Percentiles rank a stretch among this genome's conserved stretches.
phyloP scores from a whole-genome alignment of 2,888 invertebrate species.

The Lasioglossum leucozonium region DNA sequence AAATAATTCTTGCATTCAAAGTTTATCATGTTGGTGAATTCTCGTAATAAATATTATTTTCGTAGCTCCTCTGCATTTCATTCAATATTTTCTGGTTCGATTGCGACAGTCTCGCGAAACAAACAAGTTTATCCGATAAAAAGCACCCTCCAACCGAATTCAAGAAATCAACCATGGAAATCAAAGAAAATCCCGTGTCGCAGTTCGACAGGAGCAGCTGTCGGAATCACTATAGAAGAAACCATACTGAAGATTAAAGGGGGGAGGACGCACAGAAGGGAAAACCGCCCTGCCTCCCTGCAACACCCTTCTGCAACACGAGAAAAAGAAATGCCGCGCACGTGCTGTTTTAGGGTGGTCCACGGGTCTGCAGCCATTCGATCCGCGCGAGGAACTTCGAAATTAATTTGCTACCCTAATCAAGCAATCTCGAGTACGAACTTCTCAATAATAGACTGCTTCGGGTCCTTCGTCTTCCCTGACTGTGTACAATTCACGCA shows the following conservation, averaged over 20 bases:
- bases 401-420: slow-evolving; percentile 33
- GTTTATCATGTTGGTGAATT: not conserved
- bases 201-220: slow-evolving; percentile 58
- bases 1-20: not conserved
- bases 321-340: slow-evolving; percentile 47
- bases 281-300: slow-evolving; percentile 21
- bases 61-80: not conserved
- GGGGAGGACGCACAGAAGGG: slow-evolving; percentile 46
- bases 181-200: slow-evolving; percentile 29
- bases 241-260: slow-evolving; percentile 50
- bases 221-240: slow-evolving; percentile 53
- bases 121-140: not conserved
- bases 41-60: not conserved
- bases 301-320: slow-evolving; percentile 28
- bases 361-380: slow-evolving; percentile 43
- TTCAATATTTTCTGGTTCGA: not conserved
- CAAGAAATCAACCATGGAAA: slow-evolving; percentile 19
- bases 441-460: not conserved
- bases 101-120: not conserved
- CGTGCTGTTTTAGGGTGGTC: slow-evolving; percentile 52
- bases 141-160: not conserved
- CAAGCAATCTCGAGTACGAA: slow-evolving; percentile 22
- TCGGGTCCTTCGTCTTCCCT: not conserved
- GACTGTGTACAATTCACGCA: not conserved
- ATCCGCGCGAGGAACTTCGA: slow-evolving; percentile 11